A percentile compares a stretch with the other conserved stretches of the same genome.
Conservation (phyloP, 2,888 invertebrate species). For the Artemia sinica region DNA sequence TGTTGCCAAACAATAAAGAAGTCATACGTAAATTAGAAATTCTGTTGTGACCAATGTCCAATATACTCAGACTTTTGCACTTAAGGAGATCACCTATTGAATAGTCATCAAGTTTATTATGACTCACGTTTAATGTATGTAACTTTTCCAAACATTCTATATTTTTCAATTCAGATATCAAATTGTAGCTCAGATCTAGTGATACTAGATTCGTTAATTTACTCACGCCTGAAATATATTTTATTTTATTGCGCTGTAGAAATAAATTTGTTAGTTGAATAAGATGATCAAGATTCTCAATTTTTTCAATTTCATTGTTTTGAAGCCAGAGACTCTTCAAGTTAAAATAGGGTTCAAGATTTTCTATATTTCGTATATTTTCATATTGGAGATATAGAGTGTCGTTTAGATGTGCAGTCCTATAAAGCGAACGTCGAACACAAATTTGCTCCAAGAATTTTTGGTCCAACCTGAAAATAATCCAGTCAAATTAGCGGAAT, state of each 20-base stretch:
- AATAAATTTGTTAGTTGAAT: background rate
- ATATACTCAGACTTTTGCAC: background rate
- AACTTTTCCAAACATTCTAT: background rate
- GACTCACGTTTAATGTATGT: background rate
- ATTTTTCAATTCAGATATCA: background rate
- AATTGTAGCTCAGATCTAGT: slow-evolving; percentile 5
- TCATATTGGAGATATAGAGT: slow-evolving; percentile 1
- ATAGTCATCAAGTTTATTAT: background rate
- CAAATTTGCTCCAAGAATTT: background rate
- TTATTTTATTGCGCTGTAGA: background rate
- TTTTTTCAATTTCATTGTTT: background rate
- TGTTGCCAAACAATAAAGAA: background rate
- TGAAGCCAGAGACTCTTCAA: background rate
- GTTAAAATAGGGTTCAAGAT: background rate
- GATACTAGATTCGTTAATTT: background rate
- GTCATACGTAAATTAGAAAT: background rate
- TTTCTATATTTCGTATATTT: background rate
- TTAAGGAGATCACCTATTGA: slow-evolving; percentile 1
- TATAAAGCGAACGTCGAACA: background rate
- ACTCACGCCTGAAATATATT: background rate
- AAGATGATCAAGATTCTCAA: slow-evolving; percentile 3
- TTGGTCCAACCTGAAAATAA: background rate
- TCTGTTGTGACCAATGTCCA: background rate
- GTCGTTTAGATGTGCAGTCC: slow-evolving; percentile 1
- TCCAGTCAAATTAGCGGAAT: no score